Percentiles rank a stretch among this genome's conserved stretches.
phyloP scores from a whole-genome alignment of 2,888 invertebrate genomes.

The Clanis bilineata region DNA sequence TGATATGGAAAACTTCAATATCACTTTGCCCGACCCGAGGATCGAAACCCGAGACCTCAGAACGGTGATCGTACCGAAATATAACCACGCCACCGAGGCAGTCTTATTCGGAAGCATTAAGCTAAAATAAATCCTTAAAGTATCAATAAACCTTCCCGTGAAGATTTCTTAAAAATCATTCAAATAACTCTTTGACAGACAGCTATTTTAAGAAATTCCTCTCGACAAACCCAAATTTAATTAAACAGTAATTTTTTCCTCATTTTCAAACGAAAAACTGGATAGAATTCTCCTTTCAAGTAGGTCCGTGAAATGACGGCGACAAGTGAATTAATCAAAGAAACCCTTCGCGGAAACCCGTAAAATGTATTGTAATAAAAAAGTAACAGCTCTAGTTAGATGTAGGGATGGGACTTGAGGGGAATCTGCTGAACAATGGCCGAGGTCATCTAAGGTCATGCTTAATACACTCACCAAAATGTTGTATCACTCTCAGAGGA shows the following conservation, averaged over 20 bases:
- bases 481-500: slow-evolving; percentile 51
- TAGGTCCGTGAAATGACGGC: background rate
- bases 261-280: slow-evolving; percentile 19
- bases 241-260: slow-evolving; percentile 10
- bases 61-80: too few relatives aligned
- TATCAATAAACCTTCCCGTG: background rate
- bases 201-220: background rate
- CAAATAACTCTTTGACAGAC: background rate
- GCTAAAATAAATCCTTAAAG: background rate
- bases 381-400: slow-evolving; percentile 22
- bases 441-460: slow-evolving; percentile 50
- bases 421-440: slow-evolving; percentile 33
- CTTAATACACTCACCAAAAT: slow-evolving; percentile 50
- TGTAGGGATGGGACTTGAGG: slow-evolving; percentile 38
- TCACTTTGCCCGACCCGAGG: too few relatives aligned
- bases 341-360: slow-evolving; percentile 32
- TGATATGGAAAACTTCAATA: too few relatives aligned
- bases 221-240: background rate
- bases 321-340: slow-evolving; percentile 33
- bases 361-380: slow-evolving; percentile 38
- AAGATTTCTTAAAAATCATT: background rate
- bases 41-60: too few relatives aligned
- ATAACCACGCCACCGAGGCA: too few relatives aligned
- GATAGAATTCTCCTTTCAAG: slow-evolving; percentile 15
- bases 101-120: too few relatives aligned